phyloP scores from a whole-genome alignment of 2,797 vertebrate species.

The Pseudocheirus occidentalis region DNA sequence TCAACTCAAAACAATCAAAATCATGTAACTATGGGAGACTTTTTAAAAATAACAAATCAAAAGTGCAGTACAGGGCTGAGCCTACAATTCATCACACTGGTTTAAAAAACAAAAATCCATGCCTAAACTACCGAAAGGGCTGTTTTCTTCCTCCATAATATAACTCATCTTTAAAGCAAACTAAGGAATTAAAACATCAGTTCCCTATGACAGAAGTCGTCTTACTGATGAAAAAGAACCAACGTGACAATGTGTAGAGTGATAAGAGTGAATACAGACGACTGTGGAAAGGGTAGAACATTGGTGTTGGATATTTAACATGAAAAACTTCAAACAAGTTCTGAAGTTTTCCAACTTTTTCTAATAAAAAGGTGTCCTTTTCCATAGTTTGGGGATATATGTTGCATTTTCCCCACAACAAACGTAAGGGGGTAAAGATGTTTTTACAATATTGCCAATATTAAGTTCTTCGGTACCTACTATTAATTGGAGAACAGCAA shows the following conservation, averaged over 20 bases:
- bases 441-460: constrained; percentile 79
- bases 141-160: constrained; percentile 73
- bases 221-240: constrained; percentile 70
- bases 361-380: constrained; percentile 78
- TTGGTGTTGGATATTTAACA: constrained; percentile 72
- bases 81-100: constrained; percentile 72
- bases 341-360: constrained; percentile 76
- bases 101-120: constrained; percentile 75
- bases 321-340: constrained; percentile 70
- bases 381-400: constrained; percentile 60
- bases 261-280: constrained; percentile 72
- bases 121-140: constrained; percentile 70
- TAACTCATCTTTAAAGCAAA: constrained; percentile 48
- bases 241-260: constrained; percentile 70
- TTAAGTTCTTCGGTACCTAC: constrained; percentile 82
- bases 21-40: constrained; percentile 55
- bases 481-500: constrained; percentile 78
- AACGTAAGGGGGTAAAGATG: constrained; percentile 66
- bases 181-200: constrained; percentile 69
- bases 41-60: constrained; percentile 71
- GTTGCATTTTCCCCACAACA: constrained; percentile 64
- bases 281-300: constrained; percentile 71
- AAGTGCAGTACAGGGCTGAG: constrained; percentile 74
- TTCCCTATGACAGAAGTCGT: constrained; percentile 71
- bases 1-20: constrained; percentile 64